Percentiles rank a stretch among this genome's conserved stretches.
Conservation (phyloP, 2,888 invertebrate species). For the Watsonalla binaria region DNA sequence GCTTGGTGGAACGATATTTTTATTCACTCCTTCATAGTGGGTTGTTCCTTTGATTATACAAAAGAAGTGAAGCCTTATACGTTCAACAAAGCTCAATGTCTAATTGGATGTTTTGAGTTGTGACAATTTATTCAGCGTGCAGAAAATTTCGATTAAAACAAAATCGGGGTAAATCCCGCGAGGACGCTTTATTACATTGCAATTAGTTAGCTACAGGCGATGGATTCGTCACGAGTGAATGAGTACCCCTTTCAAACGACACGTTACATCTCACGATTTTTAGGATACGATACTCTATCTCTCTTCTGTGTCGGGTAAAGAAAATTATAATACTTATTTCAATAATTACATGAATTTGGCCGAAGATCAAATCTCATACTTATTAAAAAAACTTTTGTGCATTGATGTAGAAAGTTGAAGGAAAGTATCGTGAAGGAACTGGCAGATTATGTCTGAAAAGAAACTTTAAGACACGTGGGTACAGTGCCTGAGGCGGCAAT, state of each 20-base stretch:
- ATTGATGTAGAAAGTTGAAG: no score
- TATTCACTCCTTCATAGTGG: no score
- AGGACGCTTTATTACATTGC: conserved; percentile 73
- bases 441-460: no score
- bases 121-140: conserved; percentile 34
- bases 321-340: no score
- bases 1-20: no score
- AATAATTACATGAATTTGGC: no score
- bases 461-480: no score
- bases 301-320: no score
- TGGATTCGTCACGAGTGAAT: conserved; percentile 73
- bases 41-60: background rate
- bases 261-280: conserved; percentile 27
- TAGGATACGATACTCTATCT: background rate
- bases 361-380: no score
- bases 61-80: conserved; percentile 1
- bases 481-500: no score
- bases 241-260: conserved; percentile 62
- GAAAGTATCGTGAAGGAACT: no score
- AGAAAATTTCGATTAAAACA: conserved; percentile 68
- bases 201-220: conserved; percentile 74
- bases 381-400: no score
- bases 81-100: conserved; percentile 28
- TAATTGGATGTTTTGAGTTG: conserved; percentile 32
- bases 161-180: conserved; percentile 62